Evolutionary conservation across 2,888 invertebrate genomes (phyloP).

Genomic region (Lepidocyrtoides sp.): DNA sequence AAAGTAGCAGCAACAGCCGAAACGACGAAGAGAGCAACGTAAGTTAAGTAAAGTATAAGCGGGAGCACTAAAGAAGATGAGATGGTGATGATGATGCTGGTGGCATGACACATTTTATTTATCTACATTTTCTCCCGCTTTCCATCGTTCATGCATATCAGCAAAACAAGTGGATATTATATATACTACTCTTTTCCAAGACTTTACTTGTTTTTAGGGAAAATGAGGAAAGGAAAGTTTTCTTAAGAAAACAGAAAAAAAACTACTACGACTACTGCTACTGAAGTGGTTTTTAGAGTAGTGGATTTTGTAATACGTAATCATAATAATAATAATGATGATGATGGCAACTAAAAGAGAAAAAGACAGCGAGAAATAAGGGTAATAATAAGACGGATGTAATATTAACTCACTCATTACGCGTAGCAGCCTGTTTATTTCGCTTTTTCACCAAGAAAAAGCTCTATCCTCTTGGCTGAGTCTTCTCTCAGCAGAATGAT

Average conservation of each 20-base stretch:
- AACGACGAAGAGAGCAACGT: not conserved
- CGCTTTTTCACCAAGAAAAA: not conserved
- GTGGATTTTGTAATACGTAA: conserved; percentile 33
- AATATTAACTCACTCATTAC: conserved; percentile 22
- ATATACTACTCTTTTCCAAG: too few relatives aligned
- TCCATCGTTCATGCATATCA: conserved; percentile 28
- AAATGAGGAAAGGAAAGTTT: conserved; percentile 34
- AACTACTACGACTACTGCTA: not conserved
- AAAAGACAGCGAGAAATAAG: not conserved
- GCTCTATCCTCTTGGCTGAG: not conserved
- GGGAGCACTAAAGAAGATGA: too few relatives aligned
- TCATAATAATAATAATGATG: conserved; percentile 5
- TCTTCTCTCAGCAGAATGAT: conserved; percentile 33
- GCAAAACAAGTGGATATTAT: not conserved
- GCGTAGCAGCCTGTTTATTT: not conserved
- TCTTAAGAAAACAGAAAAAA: not conserved
- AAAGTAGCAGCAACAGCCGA: not conserved
- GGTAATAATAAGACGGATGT: not conserved
- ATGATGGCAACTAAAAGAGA: not conserved
- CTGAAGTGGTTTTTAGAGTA: not conserved
- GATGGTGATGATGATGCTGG: not conserved
- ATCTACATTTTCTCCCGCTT: not conserved
- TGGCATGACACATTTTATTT: not conserved
- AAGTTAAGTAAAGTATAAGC: not conserved
- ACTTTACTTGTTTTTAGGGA: not conserved